These are phyloP conservation scores for Cryptotermes secundus DNA, from an alignment of 1,140 invertebrate genomes.

Conservation along the genomic window DNA sequence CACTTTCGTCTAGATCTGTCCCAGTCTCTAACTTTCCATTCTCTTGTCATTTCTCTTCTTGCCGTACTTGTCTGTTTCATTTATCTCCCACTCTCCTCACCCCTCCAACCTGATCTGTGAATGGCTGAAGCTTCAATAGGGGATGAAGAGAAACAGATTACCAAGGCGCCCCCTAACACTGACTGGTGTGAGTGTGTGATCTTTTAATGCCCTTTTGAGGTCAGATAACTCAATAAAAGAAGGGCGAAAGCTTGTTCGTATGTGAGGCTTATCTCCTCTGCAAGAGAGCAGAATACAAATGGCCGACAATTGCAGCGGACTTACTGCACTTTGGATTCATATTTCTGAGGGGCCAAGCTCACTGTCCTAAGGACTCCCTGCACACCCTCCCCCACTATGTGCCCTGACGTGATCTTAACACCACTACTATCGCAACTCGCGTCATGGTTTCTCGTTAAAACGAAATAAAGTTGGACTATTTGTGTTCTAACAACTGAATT, in stretches of 20 bases:
- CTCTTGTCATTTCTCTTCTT: not conserved
- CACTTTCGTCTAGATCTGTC: no score
- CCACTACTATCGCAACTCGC: no score
- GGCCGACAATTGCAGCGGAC: constrained; percentile 12
- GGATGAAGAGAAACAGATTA: not conserved
- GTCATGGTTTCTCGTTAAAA: no score
- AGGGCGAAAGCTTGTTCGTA: not conserved
- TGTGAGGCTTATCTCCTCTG: not conserved
- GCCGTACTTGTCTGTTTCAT: not conserved
- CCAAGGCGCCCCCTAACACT: not conserved
- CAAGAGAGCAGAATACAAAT: constrained; percentile 24
- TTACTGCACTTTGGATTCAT: not conserved
- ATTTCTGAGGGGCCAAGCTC: not conserved
- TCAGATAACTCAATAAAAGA: constrained; percentile 31
- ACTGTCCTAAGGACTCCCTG: not conserved
- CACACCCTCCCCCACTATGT: not conserved
- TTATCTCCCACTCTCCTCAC: not conserved
- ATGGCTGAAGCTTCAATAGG: not conserved
- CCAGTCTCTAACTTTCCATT: no score
- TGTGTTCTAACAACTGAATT: not conserved
- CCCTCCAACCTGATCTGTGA: not conserved
- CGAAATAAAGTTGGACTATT: not conserved
- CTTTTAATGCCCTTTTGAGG: constrained; percentile 30
- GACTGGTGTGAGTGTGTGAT: constrained; percentile 20
- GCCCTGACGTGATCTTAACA: no score